Base-by-base conservation (phyloP, 2,113 vertebrate genomes). In the Toxotes chatareus region DNA sequence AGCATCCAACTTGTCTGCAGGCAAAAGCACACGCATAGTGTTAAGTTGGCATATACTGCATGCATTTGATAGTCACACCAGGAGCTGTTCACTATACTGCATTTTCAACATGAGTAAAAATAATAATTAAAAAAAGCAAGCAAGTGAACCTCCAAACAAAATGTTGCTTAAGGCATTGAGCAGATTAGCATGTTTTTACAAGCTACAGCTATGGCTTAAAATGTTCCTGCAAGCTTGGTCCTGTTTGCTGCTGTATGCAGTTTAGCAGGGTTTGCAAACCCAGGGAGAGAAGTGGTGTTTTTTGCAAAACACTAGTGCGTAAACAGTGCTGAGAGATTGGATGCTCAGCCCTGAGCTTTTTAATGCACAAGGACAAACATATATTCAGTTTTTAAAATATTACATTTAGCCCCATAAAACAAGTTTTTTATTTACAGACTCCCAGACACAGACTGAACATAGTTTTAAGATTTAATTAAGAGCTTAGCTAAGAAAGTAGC, bases 1-100 rank as follows among this genome's bases (percentile, higher is more conserved):
- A 1, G 97, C 97, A 0, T 99, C 98, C 10, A 99, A 79, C 76
- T 99, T 99, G 89, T 99, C 98, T 99, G 72, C 34, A 92, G 85
- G 71, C 60, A 85, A 79, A 85, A 61, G 88, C 2, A 40, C 8
- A 36, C 9, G 5, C 31, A 60, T 61, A 80, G 57, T 14, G 9
- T 61, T 27, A 60, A 67, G 66, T 73, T 75, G 82, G 71, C 44
- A 82, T 69, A 81, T 53, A 38, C 63, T 14, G 21, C 31, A 76
- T 19, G 49, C 40, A 68, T 46, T 14, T 40, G 9, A 49, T 4
- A 0, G 8, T 73, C 44, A 70, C 38, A 63, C 1, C 17, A 23
- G 62, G n/a, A 73, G 36, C 42, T 55, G 19, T 16, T 7, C 42
- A 42, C 14, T 12, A 1, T 1, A 31, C 10, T 16, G 11, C 3